A percentile compares a stretch with the other conserved stretches of the same genome.
These are phyloP conservation scores for Chaetogeoica ovagalla DNA, from an alignment of 2,888 invertebrate genomes.

Conservation along the genomic window DNA sequence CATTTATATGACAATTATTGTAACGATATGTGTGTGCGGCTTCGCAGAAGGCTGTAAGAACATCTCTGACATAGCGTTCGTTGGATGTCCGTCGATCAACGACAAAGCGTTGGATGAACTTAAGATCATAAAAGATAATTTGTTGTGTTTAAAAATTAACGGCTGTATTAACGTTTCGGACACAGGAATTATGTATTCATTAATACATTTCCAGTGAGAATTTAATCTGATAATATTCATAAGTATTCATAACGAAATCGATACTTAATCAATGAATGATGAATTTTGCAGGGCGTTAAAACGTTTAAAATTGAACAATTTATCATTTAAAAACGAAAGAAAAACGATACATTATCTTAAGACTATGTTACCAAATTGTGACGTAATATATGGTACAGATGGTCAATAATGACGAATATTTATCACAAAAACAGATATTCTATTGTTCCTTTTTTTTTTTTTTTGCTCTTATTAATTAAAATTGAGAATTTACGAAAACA, in stretches of 20 bases:
- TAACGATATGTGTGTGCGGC: background rate
- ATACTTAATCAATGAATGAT: background rate
- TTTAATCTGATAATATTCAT: background rate
- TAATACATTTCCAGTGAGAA: slow-evolving; percentile 59
- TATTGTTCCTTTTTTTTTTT: no score
- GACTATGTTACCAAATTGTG: background rate
- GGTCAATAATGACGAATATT: no score
- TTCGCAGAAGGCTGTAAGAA: slow-evolving; percentile 61
- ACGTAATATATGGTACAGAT: background rate
- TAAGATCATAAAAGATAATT: slow-evolving; percentile 64
- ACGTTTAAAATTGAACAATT: slow-evolving; percentile 27
- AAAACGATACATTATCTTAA: background rate
- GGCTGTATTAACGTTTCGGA: slow-evolving; percentile 75
- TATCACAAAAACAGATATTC: no score
- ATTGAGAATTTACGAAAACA: no score
- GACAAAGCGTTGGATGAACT: slow-evolving; percentile 71
- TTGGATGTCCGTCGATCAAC: slow-evolving; percentile 62
- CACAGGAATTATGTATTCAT: slow-evolving; percentile 65
- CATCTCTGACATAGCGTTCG: slow-evolving; percentile 25
- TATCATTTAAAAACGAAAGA: background rate
- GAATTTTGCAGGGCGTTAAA: slow-evolving; percentile 21
- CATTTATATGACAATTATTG: background rate
- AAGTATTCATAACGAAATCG: background rate
- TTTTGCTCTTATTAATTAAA: no score
- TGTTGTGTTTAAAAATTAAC: slow-evolving; percentile 73